Conservation (phyloP, 2,888 invertebrate species). For the Drosophila pseudotalamancana region DNA sequence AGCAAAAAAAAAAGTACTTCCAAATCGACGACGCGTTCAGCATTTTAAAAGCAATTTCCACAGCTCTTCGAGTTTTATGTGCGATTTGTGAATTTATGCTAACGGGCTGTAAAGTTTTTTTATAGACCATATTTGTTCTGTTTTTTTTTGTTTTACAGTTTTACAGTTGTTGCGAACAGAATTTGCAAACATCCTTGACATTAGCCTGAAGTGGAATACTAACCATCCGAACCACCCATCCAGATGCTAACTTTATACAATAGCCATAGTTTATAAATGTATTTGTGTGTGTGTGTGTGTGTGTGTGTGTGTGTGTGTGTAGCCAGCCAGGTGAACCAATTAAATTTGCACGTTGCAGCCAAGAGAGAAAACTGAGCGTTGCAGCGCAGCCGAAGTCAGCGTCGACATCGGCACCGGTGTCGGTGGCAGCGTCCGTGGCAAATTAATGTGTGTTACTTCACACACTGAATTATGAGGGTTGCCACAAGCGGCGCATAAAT, state of each 20-base stretch:
- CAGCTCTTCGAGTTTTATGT: conserved; percentile 43
- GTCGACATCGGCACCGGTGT: neutral
- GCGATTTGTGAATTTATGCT: conserved; percentile 48
- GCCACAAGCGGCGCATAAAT: conserved; percentile 80
- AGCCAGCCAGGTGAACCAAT: conserved; percentile 62
- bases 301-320: no score
- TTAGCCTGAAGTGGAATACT: conserved; percentile 5
- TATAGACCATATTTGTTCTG: neutral
- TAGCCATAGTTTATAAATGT: neutral
- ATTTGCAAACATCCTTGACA: conserved; percentile 48
- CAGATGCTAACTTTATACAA: neutral
- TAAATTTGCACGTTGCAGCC: conserved; percentile 60
- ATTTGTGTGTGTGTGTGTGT: no score
- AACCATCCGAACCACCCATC: conserved; percentile 2
- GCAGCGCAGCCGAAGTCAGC: neutral
- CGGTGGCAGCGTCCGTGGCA: conserved; percentile 36
- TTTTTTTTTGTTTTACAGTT: neutral
- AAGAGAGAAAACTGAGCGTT: conserved; percentile 3
- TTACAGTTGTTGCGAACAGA: conserved; percentile 1
- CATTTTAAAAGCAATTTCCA: conserved; percentile 57
- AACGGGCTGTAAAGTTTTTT: conserved; percentile 46
- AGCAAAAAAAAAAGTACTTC: no score
- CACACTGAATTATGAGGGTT: conserved; percentile 73
- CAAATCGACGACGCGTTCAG: conserved; percentile 35
- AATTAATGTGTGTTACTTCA: conserved; percentile 70